These are phyloP conservation scores for Octomys mimax DNA, from an alignment of 2,797 vertebrate species.

Conservation along the genomic window DNA sequence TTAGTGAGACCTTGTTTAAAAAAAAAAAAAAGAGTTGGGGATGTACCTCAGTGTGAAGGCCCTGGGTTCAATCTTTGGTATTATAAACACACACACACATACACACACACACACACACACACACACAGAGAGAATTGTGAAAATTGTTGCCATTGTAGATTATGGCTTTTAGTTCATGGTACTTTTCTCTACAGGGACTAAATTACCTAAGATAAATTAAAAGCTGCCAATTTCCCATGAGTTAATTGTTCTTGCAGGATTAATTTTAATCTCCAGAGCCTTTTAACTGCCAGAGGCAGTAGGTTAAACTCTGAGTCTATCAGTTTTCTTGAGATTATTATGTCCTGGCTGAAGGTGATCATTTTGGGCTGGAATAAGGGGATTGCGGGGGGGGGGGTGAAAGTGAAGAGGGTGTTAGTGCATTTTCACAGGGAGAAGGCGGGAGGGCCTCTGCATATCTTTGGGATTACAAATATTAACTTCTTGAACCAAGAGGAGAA, in stretches of 20 bases:
- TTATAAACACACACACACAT: too few relatives aligned
- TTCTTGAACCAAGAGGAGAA: too few relatives aligned
- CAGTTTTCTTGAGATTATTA: neutral
- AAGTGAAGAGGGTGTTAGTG: neutral
- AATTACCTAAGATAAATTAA: slow-evolving; percentile 10
- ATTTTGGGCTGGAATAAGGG: neutral
- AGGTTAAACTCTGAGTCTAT: neutral
- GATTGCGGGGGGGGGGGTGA: neutral
- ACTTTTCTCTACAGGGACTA: neutral
- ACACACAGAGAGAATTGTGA: neutral
- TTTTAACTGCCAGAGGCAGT: neutral
- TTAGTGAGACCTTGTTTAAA: too few relatives aligned
- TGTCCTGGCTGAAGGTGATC: neutral
- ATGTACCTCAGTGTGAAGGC: too few relatives aligned
- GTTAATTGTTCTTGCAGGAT: neutral
- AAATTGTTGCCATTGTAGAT: slow-evolving; percentile 24
- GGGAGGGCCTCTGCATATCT: neutral
- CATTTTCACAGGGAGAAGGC: neutral
- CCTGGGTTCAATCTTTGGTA: neutral
- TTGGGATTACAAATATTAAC: too few relatives aligned
- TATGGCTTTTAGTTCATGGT: slow-evolving; percentile 5
- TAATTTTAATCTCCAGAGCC: slow-evolving; percentile 45
- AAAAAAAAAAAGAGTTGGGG: too few relatives aligned
- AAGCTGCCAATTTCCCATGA: neutral
- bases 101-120: too few relatives aligned